Evolutionary conservation across 2,888 invertebrate genomes (phyloP).

Genomic region (Troglohyphantes excavatus): DNA sequence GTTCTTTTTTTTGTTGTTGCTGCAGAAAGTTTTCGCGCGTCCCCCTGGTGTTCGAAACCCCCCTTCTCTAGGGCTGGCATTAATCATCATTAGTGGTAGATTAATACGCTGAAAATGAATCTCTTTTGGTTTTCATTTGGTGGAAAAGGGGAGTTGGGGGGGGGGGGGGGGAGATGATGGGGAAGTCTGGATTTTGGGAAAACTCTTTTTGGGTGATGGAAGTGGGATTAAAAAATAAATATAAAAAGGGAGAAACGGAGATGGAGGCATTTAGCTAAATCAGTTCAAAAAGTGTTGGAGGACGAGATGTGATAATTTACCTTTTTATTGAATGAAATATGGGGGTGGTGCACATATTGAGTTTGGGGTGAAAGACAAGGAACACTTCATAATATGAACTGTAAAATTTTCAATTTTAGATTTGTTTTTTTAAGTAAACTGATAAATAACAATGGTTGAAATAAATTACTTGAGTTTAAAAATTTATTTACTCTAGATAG

Average conservation of each 20-base stretch:
- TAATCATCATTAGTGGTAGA: slow-evolving; percentile 78
- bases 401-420: no score
- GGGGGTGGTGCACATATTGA: slow-evolving; percentile 64
- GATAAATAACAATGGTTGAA: no score
- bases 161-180: not conserved
- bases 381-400: no score
- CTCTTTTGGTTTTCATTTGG: slow-evolving; percentile 6
- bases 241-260: slow-evolving; percentile 21
- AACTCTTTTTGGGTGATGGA: slow-evolving; percentile 21
- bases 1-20: slow-evolving; percentile 41
- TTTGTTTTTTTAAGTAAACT: no score
- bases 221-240: slow-evolving; percentile 2
- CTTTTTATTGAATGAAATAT: slow-evolving; percentile 55
- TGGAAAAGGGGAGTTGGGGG: not conserved
- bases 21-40: slow-evolving; percentile 17
- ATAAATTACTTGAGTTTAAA: no score
- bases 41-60: slow-evolving; percentile 33
- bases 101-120: slow-evolving; percentile 78
- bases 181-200: slow-evolving; percentile 29
- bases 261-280: slow-evolving; percentile 70
- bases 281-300: slow-evolving; percentile 60
- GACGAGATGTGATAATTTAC: slow-evolving; percentile 56
- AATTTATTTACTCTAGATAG: no score
- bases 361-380: no score
- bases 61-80: slow-evolving; percentile 54